Base-by-base conservation (phyloP, 64 coral and sea anemone species). In the Pocillopora damicornis region DNA sequence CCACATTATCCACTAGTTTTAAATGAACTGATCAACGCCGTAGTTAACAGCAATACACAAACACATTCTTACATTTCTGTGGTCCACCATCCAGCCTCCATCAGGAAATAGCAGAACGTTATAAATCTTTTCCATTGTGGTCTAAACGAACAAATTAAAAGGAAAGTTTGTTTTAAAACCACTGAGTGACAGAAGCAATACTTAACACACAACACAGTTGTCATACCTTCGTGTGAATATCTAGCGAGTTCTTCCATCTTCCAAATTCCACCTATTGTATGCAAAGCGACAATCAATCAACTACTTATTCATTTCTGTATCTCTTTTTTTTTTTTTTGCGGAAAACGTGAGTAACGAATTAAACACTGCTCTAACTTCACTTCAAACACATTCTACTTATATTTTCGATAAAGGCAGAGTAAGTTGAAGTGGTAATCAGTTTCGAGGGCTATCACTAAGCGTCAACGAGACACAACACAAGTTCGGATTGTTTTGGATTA, bases 171-270 rank as follows among this genome's bases (percentile, higher is more conserved):
- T 56, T 59, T 35, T n/a, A 69, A 67, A 62, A 37, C 38, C 51
- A 76, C 34, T 30, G n/a, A 60, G 59, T 35, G 16, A 37, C 22
- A 9, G 14, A 25, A 18, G 15, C 26, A 81, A 81, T 5, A 60
- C 9, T 64, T 13, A 67, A 37, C n/a, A 34, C 13, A 45, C 36
- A 5, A 71, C 4, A 22, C 1, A 78, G 68, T 4, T 63, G 2
- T 83, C 73, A 0, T 76, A 98, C 95, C 87, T 94, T 95, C 0
- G 96, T 92, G 75, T 98, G 96, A 36, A 98, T 88, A 66, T 98
- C 92, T 1, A 98, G 85, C 0, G 93, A 92, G 73, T 92, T 98
- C 66, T 95, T 90, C 96, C 96, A 98, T 79, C 96, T 94, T 86
- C 91, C 93, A 87, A 89, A 88, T 77, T 98, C 96, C 63, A 92